phyloP scores from a whole-genome alignment of 2,113 vertebrate genomes.

The Tachuris rubrigastra region DNA sequence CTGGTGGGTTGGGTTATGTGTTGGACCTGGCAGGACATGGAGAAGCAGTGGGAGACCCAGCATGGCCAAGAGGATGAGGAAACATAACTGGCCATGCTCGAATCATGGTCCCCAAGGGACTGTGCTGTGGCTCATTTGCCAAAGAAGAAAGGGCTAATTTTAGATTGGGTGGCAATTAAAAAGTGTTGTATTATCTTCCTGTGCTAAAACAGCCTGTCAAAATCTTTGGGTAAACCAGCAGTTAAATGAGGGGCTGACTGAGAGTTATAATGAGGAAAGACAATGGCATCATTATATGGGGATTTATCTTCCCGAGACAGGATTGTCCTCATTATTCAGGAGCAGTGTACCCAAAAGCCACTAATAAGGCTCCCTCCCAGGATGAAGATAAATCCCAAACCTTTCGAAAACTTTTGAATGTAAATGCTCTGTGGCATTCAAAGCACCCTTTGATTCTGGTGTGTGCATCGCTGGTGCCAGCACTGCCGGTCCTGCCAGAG shows the following conservation, averaged over 20 bases:
- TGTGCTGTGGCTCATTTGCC: neutral
- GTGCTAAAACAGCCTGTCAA: constrained; percentile 45
- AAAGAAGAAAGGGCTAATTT: constrained; percentile 45
- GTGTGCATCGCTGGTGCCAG: fast-evolving
- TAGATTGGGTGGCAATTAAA: constrained; percentile 52
- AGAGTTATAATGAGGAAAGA: constrained; percentile 55
- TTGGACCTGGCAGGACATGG: neutral
- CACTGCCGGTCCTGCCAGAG: neutral
- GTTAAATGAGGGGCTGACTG: constrained; percentile 39
- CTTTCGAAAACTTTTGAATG: neutral
- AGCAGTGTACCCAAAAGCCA: constrained; percentile 40
- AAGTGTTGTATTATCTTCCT: constrained; percentile 38
- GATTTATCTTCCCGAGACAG: constrained; percentile 59
- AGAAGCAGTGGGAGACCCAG: neutral
- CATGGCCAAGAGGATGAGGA: neutral
- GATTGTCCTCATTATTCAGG: constrained; percentile 63
- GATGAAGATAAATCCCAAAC: constrained; percentile 47
- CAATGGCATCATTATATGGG: constrained; percentile 63
- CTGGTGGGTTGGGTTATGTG: fast-evolving
- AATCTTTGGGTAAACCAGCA: constrained; percentile 61
- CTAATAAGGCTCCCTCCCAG: constrained; percentile 56
- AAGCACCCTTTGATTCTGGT: neutral
- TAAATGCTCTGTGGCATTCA: neutral
- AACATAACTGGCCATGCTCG: neutral
- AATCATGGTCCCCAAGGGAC: neutral